phyloP scores from a whole-genome alignment of 30 jellyfish, hydroid and myxozoan genomes.

The Aurelia sp. region DNA sequence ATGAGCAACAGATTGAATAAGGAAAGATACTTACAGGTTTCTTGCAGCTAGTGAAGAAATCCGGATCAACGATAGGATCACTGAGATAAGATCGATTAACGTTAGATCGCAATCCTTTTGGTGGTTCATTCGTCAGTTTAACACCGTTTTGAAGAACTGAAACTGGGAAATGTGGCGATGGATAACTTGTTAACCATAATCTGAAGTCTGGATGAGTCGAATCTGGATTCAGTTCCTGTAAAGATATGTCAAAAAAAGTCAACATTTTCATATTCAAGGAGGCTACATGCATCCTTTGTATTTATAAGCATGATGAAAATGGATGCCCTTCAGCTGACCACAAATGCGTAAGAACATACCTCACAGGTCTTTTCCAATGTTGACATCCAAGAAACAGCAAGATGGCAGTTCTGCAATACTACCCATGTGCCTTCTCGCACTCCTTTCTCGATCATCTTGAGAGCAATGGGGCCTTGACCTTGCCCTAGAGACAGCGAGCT shows the following conservation, averaged over 20 bases:
- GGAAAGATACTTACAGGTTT: conserved; percentile 67
- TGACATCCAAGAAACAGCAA: conserved; percentile 99
- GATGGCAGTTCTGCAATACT: conserved; percentile 95
- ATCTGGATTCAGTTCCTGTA: conserved; percentile 90
- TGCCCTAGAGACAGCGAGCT: conserved; percentile 97
- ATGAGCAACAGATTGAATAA: no score
- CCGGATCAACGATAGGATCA: conserved; percentile 96
- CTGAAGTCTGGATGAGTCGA: conserved; percentile 97
- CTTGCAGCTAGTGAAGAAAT: conserved; percentile 87
- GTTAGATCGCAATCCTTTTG: conserved; percentile 95
- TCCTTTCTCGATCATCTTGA: conserved; percentile 97
- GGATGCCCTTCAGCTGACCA: no score
- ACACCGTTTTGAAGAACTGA: conserved; percentile 94
- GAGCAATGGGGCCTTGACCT: conserved; percentile 99
- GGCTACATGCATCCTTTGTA: no score
- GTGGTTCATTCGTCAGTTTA: conserved; percentile 94
- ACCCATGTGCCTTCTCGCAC: conserved; percentile 97
- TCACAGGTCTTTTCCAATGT: conserved; percentile 96
- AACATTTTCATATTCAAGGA: no score
- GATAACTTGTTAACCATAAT: conserved; percentile 92
- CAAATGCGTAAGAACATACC: conserved; percentile 40
- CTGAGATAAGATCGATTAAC: conserved; percentile 90
- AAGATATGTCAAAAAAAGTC: not conserved
- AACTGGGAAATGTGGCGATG: conserved; percentile 96
- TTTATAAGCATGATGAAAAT: no score